Conservation (phyloP, 1,140 invertebrate species). For the Phthorimaea operculella region DNA sequence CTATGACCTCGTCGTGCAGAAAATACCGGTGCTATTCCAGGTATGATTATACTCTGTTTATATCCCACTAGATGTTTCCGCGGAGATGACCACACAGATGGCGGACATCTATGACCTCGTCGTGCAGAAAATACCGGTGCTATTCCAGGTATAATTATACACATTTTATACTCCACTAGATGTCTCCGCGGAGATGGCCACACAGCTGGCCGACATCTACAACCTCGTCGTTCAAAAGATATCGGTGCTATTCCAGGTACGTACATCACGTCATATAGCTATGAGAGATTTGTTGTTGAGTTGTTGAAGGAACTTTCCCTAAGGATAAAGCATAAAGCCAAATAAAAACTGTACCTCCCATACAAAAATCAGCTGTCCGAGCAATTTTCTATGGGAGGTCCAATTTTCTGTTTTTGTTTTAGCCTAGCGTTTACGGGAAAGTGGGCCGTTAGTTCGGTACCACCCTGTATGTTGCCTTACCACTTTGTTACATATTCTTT, state of each 20-base stretch:
- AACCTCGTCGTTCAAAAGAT: slow-evolving; percentile 65
- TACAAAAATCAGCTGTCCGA: too few species aligned
- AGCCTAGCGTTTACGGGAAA: too few species aligned
- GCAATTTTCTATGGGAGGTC: too few species aligned
- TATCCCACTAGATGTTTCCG: slow-evolving; percentile 68
- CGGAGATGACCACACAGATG: slow-evolving; percentile 67
- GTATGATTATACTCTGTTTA: slow-evolving; percentile 20
- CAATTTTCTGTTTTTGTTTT: too few species aligned
- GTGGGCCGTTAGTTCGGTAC: too few species aligned
- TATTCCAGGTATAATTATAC: slow-evolving; percentile 41
- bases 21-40: slow-evolving; percentile 62
- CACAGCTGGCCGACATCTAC: slow-evolving; percentile 68
- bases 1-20: slow-evolving; percentile 64
- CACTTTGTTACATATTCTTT: neutral
- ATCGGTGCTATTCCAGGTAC: slow-evolving; percentile 58
- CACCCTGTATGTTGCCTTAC: too few species aligned
- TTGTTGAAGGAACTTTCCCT: too few species aligned
- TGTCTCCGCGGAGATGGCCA: slow-evolving; percentile 66
- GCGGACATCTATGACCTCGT: slow-evolving; percentile 68
- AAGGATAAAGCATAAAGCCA: too few species aligned
- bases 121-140: slow-evolving; percentile 61
- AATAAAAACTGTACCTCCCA: too few species aligned
- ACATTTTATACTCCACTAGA: too few species aligned
- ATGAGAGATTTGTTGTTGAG: too few species aligned
- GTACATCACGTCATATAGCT: too few species aligned